Evolutionary conservation across 2,888 invertebrate genomes (phyloP), one percentile per base, ranked within the genome.

Genomic region (Trisateles emortualis): DNA sequence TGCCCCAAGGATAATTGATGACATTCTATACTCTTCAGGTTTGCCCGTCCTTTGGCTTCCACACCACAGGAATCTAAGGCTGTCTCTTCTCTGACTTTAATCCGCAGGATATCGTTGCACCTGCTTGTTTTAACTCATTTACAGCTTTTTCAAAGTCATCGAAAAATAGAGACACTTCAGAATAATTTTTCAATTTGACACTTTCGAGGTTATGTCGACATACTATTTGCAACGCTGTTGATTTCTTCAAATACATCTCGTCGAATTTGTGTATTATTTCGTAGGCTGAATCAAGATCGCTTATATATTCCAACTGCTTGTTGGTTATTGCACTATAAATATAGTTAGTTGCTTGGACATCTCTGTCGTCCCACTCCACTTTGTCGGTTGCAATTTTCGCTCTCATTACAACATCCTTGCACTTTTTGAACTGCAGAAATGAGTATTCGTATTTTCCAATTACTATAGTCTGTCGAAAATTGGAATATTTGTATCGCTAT

Each of bases 151-250:
- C 62, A 46, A 64, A 68, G 0, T 68, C 66, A 24, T 61, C 59
- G 29, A 64, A 68, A 38, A 52, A 66, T 33, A 56, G 6, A 2
- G 36, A 6, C 2, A 60, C 52, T 4, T 60, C 60, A 0, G 52
- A 30, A 14, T 67, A 64, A 36, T 66, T 67, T 43, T 62, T 57
- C 22, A 68, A 50, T 49, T 63, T 70, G 6, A 70, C 17, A 40
- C 10, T 56, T 64, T 65, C 64, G 1, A 69, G 45, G 35, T 63
- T 65, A 46, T 61, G 19, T 57, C 62, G 6, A 16, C 67, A 68
- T 9, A 68, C 59, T n/a, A 68, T 68, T 56, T 68, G 66, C 17
- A 72, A 53, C 0, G 66, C 60, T 0, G 67, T 72, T 0, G 66
- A 69, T 32, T 61, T 58, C 19, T 53, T 66, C 10, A 66, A 8